Conservation (phyloP, 2,797 vertebrate species). For the Coendou prehensilis region DNA sequence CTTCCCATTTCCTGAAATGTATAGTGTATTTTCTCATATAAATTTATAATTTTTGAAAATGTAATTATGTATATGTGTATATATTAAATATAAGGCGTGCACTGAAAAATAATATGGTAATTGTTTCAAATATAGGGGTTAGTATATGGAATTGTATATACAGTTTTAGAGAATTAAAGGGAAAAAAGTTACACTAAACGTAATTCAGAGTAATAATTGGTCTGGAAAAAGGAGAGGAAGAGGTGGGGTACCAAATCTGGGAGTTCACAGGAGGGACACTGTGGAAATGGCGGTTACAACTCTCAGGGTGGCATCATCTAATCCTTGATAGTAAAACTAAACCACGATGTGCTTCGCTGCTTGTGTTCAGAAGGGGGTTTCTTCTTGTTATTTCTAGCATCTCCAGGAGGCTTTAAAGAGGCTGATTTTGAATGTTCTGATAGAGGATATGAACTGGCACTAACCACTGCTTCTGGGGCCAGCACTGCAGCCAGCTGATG, state of each 20-base stretch:
- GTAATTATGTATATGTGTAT: not conserved
- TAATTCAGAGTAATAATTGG: not conserved
- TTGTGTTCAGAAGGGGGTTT: not conserved
- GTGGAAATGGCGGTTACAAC: not conserved
- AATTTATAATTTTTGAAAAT: not conserved
- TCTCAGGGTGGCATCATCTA: not conserved
- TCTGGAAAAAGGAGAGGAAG: not conserved
- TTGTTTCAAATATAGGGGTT: not conserved
- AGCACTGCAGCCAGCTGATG: not conserved
- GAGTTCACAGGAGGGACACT: not conserved
- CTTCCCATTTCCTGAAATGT: not conserved
- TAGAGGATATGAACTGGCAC: not conserved
- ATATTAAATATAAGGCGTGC: not conserved
- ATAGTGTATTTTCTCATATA: not conserved
- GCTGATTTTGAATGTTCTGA: not conserved
- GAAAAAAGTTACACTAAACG: not conserved
- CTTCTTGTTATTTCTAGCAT: not conserved
- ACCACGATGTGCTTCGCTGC: fast-evolving
- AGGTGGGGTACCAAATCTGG: not conserved
- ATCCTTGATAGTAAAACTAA: not conserved
- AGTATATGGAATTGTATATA: not conserved
- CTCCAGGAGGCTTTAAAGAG: not conserved
- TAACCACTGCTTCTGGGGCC: not conserved
- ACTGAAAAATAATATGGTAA: not conserved
- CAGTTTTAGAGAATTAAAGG: not conserved